Conservation (phyloP, 2,113 vertebrate species). For the Recurvirostra avosetta region DNA sequence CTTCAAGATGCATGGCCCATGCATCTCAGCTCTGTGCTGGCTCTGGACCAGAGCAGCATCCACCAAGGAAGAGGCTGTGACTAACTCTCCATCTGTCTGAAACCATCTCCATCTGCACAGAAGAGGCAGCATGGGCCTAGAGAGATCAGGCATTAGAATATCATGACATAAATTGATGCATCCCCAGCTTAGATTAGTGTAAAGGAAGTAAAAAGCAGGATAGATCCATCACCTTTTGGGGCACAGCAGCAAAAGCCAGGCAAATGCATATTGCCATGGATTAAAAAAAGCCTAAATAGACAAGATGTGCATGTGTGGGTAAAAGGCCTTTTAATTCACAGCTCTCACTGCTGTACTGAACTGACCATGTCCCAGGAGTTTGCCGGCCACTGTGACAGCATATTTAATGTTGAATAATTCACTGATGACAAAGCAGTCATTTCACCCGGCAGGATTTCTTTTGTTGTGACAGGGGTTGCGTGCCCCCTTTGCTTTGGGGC, state of each 20-base stretch:
- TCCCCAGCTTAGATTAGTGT: background rate
- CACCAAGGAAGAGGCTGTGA: background rate
- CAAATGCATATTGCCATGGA: background rate
- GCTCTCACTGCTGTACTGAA: background rate
- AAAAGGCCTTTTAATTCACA: background rate
- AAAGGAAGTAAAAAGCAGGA: background rate
- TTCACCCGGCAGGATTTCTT: too few relatives aligned
- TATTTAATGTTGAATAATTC: background rate
- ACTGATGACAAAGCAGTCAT: background rate
- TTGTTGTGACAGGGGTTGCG: too few relatives aligned
- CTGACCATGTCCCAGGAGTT: background rate
- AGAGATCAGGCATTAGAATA: background rate
- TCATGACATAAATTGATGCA: background rate
- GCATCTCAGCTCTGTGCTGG: background rate
- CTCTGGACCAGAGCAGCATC: background rate
- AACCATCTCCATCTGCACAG: background rate
- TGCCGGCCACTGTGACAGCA: background rate
- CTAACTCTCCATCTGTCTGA: background rate
- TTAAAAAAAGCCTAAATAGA: background rate
- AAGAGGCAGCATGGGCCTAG: background rate
- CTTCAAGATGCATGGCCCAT: background rate
- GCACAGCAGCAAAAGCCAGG: background rate
- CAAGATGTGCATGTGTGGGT: rapidly evolving
- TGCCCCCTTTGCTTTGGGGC: background rate
- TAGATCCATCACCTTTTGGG: background rate